Conservation (phyloP, 2,797 vertebrate genomes). For the Spea hammondii region DNA sequence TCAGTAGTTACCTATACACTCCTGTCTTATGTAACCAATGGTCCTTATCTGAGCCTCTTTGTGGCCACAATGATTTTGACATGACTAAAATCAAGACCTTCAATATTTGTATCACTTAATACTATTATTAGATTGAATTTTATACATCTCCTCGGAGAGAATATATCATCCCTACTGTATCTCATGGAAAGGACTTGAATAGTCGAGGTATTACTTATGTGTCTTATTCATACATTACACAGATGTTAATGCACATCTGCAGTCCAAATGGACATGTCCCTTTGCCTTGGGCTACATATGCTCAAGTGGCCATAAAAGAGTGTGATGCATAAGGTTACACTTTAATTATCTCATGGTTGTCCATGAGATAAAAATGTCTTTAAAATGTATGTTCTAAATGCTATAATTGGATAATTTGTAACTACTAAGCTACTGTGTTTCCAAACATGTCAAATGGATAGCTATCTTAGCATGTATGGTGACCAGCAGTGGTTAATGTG, state of each 20-base stretch:
- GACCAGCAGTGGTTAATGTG: too few species aligned
- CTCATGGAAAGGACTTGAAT: too few species aligned
- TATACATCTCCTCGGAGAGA: too few species aligned
- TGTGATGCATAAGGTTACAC: not conserved
- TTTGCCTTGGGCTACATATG: not conserved
- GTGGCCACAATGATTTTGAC: not conserved
- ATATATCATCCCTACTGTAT: too few species aligned
- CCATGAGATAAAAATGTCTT: not conserved
- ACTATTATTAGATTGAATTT: not conserved
- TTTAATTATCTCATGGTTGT: not conserved
- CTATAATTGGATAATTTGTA: not conserved
- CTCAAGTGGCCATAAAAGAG: not conserved
- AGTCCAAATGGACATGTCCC: not conserved
- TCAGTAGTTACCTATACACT: not conserved
- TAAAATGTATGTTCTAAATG: not conserved
- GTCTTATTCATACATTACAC: too few species aligned
- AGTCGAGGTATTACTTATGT: too few species aligned
- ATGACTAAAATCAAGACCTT: not conserved
- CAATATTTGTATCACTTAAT: not conserved
- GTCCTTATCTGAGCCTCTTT: not conserved
- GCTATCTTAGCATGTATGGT: not conserved
- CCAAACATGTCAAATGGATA: not conserved
- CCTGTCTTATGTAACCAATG: not conserved
- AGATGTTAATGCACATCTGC: not conserved
- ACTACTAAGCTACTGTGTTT: conserved; percentile 4